Evolutionary conservation across 2,888 invertebrate species (phyloP), one percentile per base, ranked within the genome.

Genomic region (Eucriotettix oculatus): DNA sequence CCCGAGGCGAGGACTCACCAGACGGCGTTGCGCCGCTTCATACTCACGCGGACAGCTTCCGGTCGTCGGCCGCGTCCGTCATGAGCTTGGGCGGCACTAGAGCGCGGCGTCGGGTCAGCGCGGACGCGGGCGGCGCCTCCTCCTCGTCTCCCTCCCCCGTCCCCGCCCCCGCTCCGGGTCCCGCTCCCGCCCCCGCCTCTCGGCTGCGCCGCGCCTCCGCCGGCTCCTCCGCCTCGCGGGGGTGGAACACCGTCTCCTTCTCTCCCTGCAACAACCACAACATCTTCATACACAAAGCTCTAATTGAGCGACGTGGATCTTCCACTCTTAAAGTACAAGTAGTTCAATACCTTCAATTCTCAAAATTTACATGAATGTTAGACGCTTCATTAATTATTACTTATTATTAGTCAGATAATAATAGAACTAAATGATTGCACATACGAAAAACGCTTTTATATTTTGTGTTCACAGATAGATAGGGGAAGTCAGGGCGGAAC

Each of bases 41-140:
- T 11, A 62, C 58, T 60, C 17, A 63, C 60, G 58, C 62, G 10
- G 63, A 60, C n/a, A 57, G 57, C 16, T 60, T 63, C 12, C 60
- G 54, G 16, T 63, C 59, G 12, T 62, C 62, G 17, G 29, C 66
- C 48, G 67, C 68, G 60, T 70, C 69, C 0, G 69, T 65, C n/a
- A 68, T 64, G 16, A 75, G 68, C 65, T 74, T 75, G 9, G 74
- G 73, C 10, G 75, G 74, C 10, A 75, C 73, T 0, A 75, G 68
- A 7, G 75, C 75, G 40, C 72, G 68, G 53, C 75, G 65, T 10
- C 74, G 63, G 44, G 71, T 72, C 53, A 74, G 68, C 7, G 71
- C 72, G 7, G 73, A 71, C 10, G 73, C 71, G 7, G 74, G 73
- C 3, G 74, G 74, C 5, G 68, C 69, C 43, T 68, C 66, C 55